A percentile compares a stretch with the other conserved stretches of the same genome.
phyloP scores from a whole-genome alignment of 2,888 invertebrate genomes.

The Agrilus mali region DNA sequence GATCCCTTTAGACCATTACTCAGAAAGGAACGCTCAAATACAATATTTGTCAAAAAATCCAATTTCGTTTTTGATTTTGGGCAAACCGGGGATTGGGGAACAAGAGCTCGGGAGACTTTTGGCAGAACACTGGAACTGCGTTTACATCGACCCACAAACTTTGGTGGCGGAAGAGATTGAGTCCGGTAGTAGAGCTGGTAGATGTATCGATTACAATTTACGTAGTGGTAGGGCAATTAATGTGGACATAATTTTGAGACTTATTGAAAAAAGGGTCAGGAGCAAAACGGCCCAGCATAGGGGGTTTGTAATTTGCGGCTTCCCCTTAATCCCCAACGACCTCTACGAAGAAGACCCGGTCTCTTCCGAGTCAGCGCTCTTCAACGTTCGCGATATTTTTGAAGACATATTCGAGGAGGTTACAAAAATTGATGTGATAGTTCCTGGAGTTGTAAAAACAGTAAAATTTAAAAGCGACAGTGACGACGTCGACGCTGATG shows the following conservation, averaged over 20 bases:
- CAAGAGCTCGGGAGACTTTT: slow-evolving; percentile 41
- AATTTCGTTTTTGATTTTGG: slow-evolving; percentile 43
- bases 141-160: slow-evolving; percentile 44
- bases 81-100: slow-evolving; percentile 45
- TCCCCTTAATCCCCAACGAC: slow-evolving; percentile 46
- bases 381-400: slow-evolving; percentile 29
- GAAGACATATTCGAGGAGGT: slow-evolving; percentile 24
- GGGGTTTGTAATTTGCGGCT: slow-evolving; percentile 52
- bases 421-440: slow-evolving; percentile 13
- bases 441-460: slow-evolving; percentile 5
- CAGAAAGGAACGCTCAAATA: slow-evolving; percentile 40
- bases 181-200: slow-evolving; percentile 41
- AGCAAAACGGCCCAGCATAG: slow-evolving; percentile 41
- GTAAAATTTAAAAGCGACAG: slow-evolving; percentile 22
- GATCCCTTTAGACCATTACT: slow-evolving; percentile 31
- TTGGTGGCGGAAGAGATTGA: slow-evolving; percentile 45
- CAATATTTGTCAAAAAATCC: slow-evolving; percentile 39
- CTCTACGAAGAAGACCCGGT: slow-evolving; percentile 29
- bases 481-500: slow-evolving; percentile 9
- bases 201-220: slow-evolving; percentile 45
- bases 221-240: slow-evolving; percentile 39
- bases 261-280: slow-evolving; percentile 40
- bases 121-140: slow-evolving; percentile 42
- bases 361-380: slow-evolving; percentile 30
- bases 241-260: slow-evolving; percentile 37